These are phyloP conservation scores for Maconellicoccus hirsutus DNA, from an alignment of 1,140 invertebrate genomes.

Conservation along the genomic window DNA sequence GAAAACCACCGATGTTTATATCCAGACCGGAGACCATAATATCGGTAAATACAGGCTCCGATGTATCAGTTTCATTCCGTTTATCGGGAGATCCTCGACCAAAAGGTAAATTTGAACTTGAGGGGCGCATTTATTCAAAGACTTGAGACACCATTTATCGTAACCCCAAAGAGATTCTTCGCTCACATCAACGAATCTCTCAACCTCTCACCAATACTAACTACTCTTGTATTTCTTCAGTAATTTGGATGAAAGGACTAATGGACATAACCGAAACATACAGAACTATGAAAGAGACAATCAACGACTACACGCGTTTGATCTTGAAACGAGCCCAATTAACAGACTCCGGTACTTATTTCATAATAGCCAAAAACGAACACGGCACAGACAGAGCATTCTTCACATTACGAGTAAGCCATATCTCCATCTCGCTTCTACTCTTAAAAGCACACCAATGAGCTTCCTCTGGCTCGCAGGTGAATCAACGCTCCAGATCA, in stretches of 20 bases:
- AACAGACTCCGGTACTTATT: slow-evolving; percentile 88
- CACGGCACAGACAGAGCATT: slow-evolving; percentile 76
- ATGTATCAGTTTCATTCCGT: slow-evolving; percentile 65
- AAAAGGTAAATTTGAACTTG: slow-evolving; percentile 46
- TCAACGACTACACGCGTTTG: slow-evolving; percentile 73
- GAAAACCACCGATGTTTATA: slow-evolving; percentile 63
- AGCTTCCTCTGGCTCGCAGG: background rate
- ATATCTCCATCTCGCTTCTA: background rate
- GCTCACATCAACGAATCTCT: no score
- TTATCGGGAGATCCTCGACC: slow-evolving; percentile 68
- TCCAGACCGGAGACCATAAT: slow-evolving; percentile 62
- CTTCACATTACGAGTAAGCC: slow-evolving; percentile 63
- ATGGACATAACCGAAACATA: slow-evolving; percentile 66
- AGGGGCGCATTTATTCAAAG: background rate
- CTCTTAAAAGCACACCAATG: background rate
- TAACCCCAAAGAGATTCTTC: no score
- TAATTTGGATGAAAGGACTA: slow-evolving; percentile 73
- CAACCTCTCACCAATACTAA: no score
- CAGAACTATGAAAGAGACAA: slow-evolving; percentile 62
- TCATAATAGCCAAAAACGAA: slow-evolving; percentile 80
- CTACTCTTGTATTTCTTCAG: slow-evolving; percentile 43
- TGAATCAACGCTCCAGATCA: slow-evolving; percentile 25
- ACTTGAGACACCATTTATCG: no score
- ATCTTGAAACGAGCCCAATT: slow-evolving; percentile 71
- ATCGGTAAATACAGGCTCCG: slow-evolving; percentile 59